Conservation (phyloP, 1,140 invertebrate species). For the Calliphora vicina region DNA sequence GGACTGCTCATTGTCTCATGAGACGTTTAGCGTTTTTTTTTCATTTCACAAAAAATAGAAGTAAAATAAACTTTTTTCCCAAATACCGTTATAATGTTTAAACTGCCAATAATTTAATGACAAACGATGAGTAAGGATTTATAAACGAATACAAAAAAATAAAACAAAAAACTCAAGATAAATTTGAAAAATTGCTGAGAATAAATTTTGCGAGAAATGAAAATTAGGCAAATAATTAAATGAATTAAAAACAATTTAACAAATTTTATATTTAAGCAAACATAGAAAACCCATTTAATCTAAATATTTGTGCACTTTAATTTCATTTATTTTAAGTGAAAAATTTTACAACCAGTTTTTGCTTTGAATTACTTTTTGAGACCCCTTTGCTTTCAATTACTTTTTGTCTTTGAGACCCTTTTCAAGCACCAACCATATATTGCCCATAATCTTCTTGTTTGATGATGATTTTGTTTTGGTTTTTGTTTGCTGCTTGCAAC, state of each 20-base stretch:
- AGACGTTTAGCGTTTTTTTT: conserved; percentile 5
- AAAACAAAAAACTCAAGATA: not conserved
- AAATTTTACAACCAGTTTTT: not conserved
- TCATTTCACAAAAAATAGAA: not conserved
- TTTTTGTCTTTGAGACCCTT: not conserved
- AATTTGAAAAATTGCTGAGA: not conserved
- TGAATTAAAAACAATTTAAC: not conserved
- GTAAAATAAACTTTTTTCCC: not conserved
- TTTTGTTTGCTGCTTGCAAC: not conserved
- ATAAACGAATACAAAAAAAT: not conserved
- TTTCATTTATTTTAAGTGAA: not conserved
- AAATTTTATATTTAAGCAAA: not conserved
- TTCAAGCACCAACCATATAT: not conserved
- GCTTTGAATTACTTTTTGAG: no score
- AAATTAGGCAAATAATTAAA: not conserved
- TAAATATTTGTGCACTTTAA: not conserved
- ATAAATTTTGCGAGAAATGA: not conserved
- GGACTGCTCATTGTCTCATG: conserved; percentile 13
- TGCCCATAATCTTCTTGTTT: not conserved
- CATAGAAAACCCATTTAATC: not conserved
- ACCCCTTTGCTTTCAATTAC: not conserved
- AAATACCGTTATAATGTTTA: conserved; percentile 29
- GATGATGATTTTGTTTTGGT: not conserved
- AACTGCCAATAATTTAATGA: conserved; percentile 31
- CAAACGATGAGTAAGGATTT: conserved; percentile 24